These are phyloP conservation scores for Nephrotoma guestfalica DNA, from an alignment of 2,888 invertebrate genomes.

Conservation along the genomic window DNA sequence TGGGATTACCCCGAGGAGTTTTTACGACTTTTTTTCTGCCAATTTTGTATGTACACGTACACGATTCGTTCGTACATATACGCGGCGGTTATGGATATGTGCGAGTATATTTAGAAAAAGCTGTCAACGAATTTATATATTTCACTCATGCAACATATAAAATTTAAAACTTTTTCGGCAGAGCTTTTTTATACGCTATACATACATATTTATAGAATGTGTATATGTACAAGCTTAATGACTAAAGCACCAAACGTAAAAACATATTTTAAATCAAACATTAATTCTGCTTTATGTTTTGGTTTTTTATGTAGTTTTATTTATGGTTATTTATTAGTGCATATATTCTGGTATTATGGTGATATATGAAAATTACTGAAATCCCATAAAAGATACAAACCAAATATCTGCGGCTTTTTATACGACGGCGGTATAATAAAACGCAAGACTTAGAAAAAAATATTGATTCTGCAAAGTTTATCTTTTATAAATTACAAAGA, in stretches of 20 bases:
- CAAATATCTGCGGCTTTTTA: neutral
- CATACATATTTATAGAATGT: neutral
- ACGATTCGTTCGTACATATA: neutral
- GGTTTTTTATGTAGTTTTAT: neutral
- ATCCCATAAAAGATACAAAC: neutral
- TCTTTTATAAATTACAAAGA: neutral
- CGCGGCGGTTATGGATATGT: neutral
- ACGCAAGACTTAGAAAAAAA: neutral
- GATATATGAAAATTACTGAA: neutral
- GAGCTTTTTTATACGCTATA: neutral
- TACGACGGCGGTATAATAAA: neutral
- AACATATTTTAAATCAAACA: neutral
- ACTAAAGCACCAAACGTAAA: neutral
- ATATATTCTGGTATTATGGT: neutral
- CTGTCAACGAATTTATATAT: neutral
- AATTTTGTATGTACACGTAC: too few species aligned
- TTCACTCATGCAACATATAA: neutral
- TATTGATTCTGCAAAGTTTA: neutral
- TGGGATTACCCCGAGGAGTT: too few species aligned
- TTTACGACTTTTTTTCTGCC: too few species aligned
- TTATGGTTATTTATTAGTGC: neutral
- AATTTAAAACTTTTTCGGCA: neutral
- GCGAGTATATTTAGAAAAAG: neutral
- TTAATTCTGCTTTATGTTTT: neutral
- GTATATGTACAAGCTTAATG: neutral